Conservation (phyloP, 1,140 invertebrate genomes). For the Idris sp. region DNA sequence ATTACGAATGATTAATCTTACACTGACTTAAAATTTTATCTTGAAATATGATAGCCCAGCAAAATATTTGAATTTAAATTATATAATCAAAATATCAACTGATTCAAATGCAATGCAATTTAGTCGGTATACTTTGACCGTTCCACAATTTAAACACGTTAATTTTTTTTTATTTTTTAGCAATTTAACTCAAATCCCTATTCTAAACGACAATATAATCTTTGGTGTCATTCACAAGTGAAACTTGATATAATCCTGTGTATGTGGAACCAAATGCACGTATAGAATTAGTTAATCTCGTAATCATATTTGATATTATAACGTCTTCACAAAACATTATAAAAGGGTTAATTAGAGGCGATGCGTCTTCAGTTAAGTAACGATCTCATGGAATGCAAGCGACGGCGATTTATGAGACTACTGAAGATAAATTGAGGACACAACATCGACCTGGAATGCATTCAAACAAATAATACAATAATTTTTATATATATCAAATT, state of each 20-base stretch:
- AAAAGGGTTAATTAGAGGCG: conserved; percentile 57
- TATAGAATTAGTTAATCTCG: conserved; percentile 39
- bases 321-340: conserved; percentile 43
- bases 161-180: too few relatives aligned
- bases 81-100: conserved; percentile 6
- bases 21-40: conserved; percentile 20
- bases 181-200: too few relatives aligned
- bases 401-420: conserved; percentile 47
- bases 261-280: conserved; percentile 8
- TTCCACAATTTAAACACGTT: too few relatives aligned
- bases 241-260: background rate
- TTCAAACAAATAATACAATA: conserved; percentile 35
- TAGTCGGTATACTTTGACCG: background rate
- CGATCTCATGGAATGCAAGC: conserved; percentile 50
- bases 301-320: conserved; percentile 54
- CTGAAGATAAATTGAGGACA: conserved; percentile 50
- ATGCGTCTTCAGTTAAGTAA: conserved; percentile 50
- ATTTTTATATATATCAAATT: conserved; percentile 15
- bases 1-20: conserved; percentile 34
- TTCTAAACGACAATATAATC: too few relatives aligned
- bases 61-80: conserved; percentile 21
- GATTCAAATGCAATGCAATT: background rate
- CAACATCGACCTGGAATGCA: conserved; percentile 50
- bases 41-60: conserved; percentile 4
- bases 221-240: too few relatives aligned